Evolutionary conservation across 2,888 invertebrate species (phyloP).

Genomic region (Microctonus aethiopoides): DNA sequence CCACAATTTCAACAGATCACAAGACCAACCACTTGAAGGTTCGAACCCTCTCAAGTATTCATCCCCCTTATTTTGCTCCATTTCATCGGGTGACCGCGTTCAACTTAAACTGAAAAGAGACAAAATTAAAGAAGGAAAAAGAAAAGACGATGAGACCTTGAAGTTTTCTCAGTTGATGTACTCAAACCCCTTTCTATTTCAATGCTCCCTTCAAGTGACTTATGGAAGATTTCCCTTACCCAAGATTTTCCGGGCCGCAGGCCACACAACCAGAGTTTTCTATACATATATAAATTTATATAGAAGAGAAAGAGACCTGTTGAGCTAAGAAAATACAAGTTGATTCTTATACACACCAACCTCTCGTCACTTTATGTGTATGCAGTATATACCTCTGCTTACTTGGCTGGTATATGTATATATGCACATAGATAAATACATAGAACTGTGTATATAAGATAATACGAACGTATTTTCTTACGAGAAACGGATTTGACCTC

Average conservation of each 20-base stretch:
- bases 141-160: neutral
- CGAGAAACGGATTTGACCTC: conserved; percentile 39
- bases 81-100: conserved; percentile 16
- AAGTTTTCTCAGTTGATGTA: conserved; percentile 22
- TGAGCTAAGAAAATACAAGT: conserved; percentile 48
- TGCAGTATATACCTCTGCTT: neutral
- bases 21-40: conserved; percentile 49
- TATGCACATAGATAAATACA: too few species aligned
- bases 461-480: conserved; percentile 41
- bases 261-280: conserved; percentile 32
- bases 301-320: conserved; percentile 56
- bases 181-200: neutral
- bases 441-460: too few species aligned
- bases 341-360: conserved; percentile 9
- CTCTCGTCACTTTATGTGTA: neutral
- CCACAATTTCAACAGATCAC: conserved; percentile 62
- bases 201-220: conserved; percentile 6
- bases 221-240: conserved; percentile 35
- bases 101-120: conserved; percentile 34
- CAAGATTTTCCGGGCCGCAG: conserved; percentile 47
- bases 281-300: conserved; percentile 26
- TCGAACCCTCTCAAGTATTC: conserved; percentile 42
- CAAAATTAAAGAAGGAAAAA: neutral
- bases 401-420: neutral
- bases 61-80: conserved; percentile 33